Percentiles rank a stretch among this genome's conserved stretches.
These are phyloP conservation scores for Oncorhynchus tshawytscha DNA, from an alignment of 2,113 vertebrate genomes.

Conservation along the genomic window DNA sequence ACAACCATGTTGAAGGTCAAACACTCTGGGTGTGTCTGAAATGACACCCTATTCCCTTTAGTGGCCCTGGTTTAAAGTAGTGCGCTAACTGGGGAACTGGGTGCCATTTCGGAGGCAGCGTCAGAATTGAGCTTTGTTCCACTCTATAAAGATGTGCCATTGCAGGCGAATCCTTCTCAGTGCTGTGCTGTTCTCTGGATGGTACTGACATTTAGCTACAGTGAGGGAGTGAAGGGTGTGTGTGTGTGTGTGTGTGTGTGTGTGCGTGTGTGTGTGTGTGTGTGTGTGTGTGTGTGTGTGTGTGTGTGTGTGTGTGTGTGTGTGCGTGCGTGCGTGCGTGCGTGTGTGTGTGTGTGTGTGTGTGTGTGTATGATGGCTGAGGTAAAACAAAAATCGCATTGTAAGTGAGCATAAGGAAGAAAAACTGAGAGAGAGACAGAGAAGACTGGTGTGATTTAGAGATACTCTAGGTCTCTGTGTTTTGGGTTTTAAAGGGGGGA, in stretches of 20 bases:
- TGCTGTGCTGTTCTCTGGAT: not conserved
- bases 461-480: no score
- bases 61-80: no score
- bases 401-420: not conserved
- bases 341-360: no score
- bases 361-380: no score
- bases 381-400: not conserved
- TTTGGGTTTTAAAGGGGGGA: not conserved
- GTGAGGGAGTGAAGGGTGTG: not conserved
- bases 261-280: constrained; percentile 4
- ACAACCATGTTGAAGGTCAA: constrained; percentile 2
- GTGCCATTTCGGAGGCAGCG: no score
- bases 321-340: not conserved
- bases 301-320: not conserved
- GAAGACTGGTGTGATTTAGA: no score
- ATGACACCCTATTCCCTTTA: no score
- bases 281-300: no score
- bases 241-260: not conserved
- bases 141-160: not conserved
- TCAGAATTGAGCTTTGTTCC: not conserved
- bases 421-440: not conserved
- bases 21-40: not conserved
- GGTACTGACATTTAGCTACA: not conserved
- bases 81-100: no score
- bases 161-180: not conserved